Evolutionary conservation across 2,797 vertebrate genomes (phyloP), one percentile per base, ranked within the genome.

Genomic region (Caiman crocodilus): DNA sequence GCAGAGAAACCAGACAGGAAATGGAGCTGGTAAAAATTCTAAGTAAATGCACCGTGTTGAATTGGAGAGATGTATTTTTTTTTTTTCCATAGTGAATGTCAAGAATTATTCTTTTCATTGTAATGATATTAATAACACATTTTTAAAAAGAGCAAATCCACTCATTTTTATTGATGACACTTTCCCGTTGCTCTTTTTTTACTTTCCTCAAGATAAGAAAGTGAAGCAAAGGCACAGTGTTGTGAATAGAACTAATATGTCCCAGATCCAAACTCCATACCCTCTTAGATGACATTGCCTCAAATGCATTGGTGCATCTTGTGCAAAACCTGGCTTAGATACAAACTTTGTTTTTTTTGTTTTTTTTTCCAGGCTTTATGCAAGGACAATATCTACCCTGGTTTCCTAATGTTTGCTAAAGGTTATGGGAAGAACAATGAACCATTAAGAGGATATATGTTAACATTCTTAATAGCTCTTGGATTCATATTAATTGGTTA

Each of bases 401-500:
- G 98, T 91, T 98, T 99, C 92, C 95, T 97, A 87, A 98, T 99
- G 96, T 99, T 99, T 94, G 99, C 99, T 85, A 99, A 99, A 97
- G 99, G 99, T 85, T 99, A 99, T 55, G 99, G 99, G 93, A 99
- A 99, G 96, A 99, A 99, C 98, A 99, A 99, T 26, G 99, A 99
- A 94, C 99, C 99, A 75, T 98, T 99, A 80, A 98, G 99, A 97
- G 99, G 99, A 89, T 99, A 99, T 95, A 97, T 99, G 95, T 98
- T 99, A 84, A 99, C 99, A 79, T 99, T 99, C 75, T 97, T 98
- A 83, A 99, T 99, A 77, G 99, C 98, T 83, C 97, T 99, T 97
- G 99, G 98, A 96, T 99, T 99, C 98, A 99, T 99, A 97, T 97
- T 99, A 92, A 99, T 99, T 75, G 99, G 99, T 99, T 98, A 61